Percentiles rank a stretch among this genome's conserved stretches.
phyloP scores from a whole-genome alignment of 2,888 invertebrate genomes.

The Temnothorax ravouxi region DNA sequence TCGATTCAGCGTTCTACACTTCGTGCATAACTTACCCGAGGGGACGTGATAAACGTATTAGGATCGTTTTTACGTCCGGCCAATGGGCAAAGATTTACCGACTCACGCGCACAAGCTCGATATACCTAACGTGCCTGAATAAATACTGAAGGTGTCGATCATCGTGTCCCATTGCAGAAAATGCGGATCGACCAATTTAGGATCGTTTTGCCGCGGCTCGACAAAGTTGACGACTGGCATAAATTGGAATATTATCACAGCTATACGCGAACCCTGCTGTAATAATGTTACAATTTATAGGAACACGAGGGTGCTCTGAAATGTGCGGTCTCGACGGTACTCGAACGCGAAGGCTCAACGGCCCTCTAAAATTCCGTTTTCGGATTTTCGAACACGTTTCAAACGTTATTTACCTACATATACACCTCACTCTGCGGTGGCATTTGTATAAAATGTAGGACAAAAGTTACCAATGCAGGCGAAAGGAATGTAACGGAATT shows the following conservation, averaged over 20 bases:
- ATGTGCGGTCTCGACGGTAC: background rate
- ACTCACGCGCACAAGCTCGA: background rate
- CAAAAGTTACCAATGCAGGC: background rate
- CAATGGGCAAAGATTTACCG: conserved; percentile 54
- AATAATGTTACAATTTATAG: background rate
- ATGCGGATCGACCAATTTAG: background rate
- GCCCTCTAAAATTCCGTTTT: background rate
- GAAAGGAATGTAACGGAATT: conserved; percentile 21
- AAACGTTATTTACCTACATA: conserved; percentile 2
- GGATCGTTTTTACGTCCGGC: conserved; percentile 56
- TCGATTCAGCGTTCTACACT: conserved; percentile 66
- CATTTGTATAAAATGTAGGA: background rate
- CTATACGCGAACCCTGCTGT: background rate
- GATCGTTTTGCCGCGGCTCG: background rate
- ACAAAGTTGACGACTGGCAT: background rate
- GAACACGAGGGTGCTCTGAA: background rate
- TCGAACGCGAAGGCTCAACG: background rate
- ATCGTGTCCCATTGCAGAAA: conserved; percentile 17
- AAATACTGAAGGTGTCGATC: conserved; percentile 32
- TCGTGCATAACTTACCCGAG: conserved; percentile 66
- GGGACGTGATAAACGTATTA: conserved; percentile 63
- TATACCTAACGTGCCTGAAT: conserved; percentile 1
- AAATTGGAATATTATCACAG: conserved; percentile 1
- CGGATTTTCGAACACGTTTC: conserved; percentile 6
- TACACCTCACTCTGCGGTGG: too few species aligned